phyloP scores from a whole-genome alignment of 2,888 invertebrate species.

The Spisula solida region DNA sequence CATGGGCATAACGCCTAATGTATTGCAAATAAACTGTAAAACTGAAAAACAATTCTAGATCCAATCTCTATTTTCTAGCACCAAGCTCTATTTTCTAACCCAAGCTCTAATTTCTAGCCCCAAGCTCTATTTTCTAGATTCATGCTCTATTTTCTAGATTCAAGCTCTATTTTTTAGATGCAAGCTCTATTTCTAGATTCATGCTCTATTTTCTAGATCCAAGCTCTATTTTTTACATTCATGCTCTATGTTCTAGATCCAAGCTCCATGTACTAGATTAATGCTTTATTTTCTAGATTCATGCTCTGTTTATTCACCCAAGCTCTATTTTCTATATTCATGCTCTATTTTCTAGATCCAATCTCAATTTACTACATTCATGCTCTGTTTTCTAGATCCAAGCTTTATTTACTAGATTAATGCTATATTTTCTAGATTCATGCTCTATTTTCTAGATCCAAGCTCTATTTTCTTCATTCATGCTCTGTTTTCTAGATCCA shows the following conservation, averaged over 20 bases:
- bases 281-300: not conserved
- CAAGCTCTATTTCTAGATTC: not conserved
- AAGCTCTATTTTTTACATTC: not conserved
- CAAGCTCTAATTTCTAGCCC: not conserved
- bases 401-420: not conserved
- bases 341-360: not conserved
- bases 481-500: not conserved
- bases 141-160: not conserved
- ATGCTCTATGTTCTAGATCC: not conserved
- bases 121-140: not conserved
- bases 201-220: not conserved
- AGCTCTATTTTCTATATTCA: not conserved
- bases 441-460: not conserved
- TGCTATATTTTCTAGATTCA: not conserved
- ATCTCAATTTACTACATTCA: not conserved
- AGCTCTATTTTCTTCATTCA: not conserved
- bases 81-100: not conserved
- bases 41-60: too few species aligned
- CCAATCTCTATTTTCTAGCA: not conserved
- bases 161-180: not conserved
- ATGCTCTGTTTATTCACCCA: not conserved
- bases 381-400: not conserved
- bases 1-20: too few species aligned
- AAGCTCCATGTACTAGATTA: too few species aligned
- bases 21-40: too few species aligned